A percentile compares a stretch with the other conserved stretches of the same genome.
These are phyloP conservation scores for Celastrina argiolus DNA, from an alignment of 2,888 invertebrate genomes.

Conservation along the genomic window DNA sequence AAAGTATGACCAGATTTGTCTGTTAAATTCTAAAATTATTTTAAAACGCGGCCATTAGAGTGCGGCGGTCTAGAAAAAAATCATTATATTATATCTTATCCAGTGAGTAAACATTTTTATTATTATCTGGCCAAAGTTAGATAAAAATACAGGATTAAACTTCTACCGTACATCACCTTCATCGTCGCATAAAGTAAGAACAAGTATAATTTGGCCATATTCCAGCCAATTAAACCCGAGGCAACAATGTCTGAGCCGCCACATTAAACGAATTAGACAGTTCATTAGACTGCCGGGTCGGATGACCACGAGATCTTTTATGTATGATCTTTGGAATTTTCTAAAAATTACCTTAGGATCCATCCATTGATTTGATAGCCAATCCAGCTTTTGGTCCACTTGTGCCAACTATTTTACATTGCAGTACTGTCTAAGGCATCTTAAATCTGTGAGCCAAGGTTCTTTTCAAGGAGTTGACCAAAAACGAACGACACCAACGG, in stretches of 20 bases:
- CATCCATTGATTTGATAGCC: neutral
- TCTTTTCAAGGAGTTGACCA: no score
- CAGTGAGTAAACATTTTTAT: no score
- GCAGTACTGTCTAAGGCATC: no score
- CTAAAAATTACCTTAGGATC: neutral
- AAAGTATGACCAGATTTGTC: no score
- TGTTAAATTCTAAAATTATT: no score
- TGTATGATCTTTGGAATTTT: neutral
- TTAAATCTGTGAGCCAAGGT: no score
- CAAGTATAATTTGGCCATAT: conserved; percentile 1
- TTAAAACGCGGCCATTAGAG: no score
- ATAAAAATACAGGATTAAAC: neutral
- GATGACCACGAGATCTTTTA: conserved; percentile 9
- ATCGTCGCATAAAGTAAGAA: neutral
- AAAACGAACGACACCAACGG: no score
- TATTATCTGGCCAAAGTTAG: neutral
- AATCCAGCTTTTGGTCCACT: no score
- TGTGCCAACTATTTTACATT: no score
- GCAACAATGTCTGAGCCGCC: neutral
- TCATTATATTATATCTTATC: no score
- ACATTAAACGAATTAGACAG: conserved; percentile 6
- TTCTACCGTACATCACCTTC: neutral
- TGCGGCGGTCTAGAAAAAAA: no score
- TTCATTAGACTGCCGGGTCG: conserved; percentile 2
- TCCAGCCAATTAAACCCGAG: conserved; percentile 6